Evolutionary conservation across 2,797 vertebrate genomes (phyloP).

Genomic region (Sylvilagus floridanus): DNA sequence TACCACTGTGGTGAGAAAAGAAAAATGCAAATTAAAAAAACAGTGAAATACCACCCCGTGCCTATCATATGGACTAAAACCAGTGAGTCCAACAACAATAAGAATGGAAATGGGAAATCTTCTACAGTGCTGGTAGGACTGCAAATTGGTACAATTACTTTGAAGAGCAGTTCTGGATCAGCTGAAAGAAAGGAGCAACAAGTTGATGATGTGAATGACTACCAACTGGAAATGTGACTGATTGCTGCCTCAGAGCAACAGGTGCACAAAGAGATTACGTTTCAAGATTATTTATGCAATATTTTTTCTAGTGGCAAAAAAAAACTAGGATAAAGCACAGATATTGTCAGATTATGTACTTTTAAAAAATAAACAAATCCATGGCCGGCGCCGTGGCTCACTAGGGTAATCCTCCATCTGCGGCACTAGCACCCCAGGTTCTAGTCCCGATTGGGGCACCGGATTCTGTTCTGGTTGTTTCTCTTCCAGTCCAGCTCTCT

Average conservation of each 20-base stretch:
- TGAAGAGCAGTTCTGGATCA: not conserved
- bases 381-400: no score
- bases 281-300: not conserved
- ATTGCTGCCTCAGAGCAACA: not conserved
- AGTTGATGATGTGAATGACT: not conserved
- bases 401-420: no score
- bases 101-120: not conserved
- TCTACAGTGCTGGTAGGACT: not conserved
- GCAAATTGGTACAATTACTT: not conserved
- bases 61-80: not conserved
- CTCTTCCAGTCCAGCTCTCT: no score
- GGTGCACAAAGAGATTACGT: rapidly evolving
- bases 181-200: not conserved
- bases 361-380: no score
- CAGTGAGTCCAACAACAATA: not conserved
- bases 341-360: not conserved
- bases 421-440: no score
- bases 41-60: not conserved
- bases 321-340: not conserved
- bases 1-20: not conserved
- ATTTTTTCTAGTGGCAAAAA: not conserved
- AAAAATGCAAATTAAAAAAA: not conserved
- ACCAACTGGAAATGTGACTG: not conserved
- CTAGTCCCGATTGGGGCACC: no score
- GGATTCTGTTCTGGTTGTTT: no score